These are phyloP conservation scores for Minunthozetes semirufus DNA, from an alignment of 2,888 invertebrate genomes.

Conservation along the genomic window DNA sequence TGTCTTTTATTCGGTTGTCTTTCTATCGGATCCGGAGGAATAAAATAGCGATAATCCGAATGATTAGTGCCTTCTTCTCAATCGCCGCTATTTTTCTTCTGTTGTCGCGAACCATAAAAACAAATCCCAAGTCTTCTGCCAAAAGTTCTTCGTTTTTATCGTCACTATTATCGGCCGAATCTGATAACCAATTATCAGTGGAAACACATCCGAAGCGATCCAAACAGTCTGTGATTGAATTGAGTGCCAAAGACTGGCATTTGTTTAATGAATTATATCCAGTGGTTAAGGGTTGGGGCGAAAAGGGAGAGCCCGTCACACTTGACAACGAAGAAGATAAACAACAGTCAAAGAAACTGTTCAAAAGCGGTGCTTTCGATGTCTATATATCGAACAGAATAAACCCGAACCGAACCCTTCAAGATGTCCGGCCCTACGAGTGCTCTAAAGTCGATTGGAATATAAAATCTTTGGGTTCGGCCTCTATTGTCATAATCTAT, in stretches of 20 bases:
- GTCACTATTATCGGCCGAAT: neutral
- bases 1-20: conserved; percentile 13
- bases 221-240: conserved; percentile 26
- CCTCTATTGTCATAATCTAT: conserved; percentile 72
- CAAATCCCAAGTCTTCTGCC: neutral
- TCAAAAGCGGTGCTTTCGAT: conserved; percentile 78
- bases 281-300: conserved; percentile 61
- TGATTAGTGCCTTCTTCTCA: conserved; percentile 17
- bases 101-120: conserved; percentile 15
- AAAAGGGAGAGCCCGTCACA: conserved; percentile 61
- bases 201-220: conserved; percentile 22
- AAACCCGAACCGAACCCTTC: conserved; percentile 70
- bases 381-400: conserved; percentile 79
- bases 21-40: conserved; percentile 14
- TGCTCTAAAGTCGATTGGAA: conserved; percentile 59
- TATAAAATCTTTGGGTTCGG: conserved; percentile 58
- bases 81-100: conserved; percentile 14
- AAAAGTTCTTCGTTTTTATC: conserved; percentile 10
- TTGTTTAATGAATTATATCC: conserved; percentile 46
- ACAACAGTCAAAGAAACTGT: conserved; percentile 57
- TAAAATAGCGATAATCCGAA: conserved; percentile 10
- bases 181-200: neutral
- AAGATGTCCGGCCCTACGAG: conserved; percentile 58
- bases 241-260: conserved; percentile 37
- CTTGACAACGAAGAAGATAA: conserved; percentile 60